Conservation (phyloP, 1,140 invertebrate genomes). For the Aphaenogaster rudis region DNA sequence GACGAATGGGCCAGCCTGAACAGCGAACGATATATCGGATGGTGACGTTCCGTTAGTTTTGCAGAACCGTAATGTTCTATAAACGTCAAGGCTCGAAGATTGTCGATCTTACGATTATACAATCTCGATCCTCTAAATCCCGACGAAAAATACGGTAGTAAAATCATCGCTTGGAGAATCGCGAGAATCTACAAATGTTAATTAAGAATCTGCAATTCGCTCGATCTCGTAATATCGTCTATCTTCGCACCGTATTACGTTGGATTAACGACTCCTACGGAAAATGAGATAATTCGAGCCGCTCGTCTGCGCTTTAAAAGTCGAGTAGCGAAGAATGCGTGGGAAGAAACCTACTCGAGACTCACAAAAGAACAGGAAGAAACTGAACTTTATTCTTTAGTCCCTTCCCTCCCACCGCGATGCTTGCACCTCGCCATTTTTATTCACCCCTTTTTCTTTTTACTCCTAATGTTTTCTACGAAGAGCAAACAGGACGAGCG, state of each 20-base stretch:
- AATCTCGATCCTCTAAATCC: neutral
- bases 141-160: neutral
- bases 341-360: conserved; percentile 39
- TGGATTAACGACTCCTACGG: conserved; percentile 20
- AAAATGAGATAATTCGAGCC: conserved; percentile 41
- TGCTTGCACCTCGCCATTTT: neutral
- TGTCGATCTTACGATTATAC: neutral
- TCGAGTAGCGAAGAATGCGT: conserved; percentile 23
- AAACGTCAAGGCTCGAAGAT: neutral
- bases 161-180: neutral
- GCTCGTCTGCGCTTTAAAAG: conserved; percentile 8
- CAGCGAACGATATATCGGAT: neutral
- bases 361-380: conserved; percentile 42
- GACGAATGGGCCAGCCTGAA: neutral
- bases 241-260: conserved; percentile 1
- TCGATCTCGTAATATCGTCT: conserved; percentile 5
- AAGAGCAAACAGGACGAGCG: conserved; percentile 38
- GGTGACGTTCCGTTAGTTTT: neutral
- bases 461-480: conserved; percentile 36
- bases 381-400: conserved; percentile 45
- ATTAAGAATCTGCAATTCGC: conserved; percentile 1
- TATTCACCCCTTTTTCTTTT: neutral
- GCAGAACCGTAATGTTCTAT: neutral
- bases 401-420: neutral
- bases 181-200: conserved; percentile 18